Evolutionary conservation across 2,113 vertebrate genomes (phyloP).

Genomic region (Cariama cristata): DNA sequence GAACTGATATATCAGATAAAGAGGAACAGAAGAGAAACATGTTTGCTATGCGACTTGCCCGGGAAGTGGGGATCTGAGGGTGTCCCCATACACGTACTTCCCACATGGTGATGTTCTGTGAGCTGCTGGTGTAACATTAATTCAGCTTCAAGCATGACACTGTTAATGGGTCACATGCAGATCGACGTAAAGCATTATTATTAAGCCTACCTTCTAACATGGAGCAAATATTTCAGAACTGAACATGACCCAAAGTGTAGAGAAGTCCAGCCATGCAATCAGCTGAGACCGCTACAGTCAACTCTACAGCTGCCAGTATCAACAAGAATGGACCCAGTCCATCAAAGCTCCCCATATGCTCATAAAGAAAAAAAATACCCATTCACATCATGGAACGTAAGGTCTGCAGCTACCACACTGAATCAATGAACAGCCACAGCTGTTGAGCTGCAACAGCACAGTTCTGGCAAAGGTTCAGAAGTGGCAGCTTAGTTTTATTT

Average conservation of each 20-base stretch:
- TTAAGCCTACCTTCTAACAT: background rate
- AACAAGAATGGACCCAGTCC: background rate
- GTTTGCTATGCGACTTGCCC: background rate
- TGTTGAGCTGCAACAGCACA: background rate
- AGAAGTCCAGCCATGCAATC: background rate
- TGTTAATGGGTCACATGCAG: background rate
- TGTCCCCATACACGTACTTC: background rate
- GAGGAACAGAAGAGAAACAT: background rate
- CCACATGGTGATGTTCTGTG: rapidly evolving
- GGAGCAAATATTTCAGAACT: background rate
- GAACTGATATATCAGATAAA: rapidly evolving
- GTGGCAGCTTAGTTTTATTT: background rate
- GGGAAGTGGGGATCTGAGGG: background rate
- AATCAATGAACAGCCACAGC: background rate
- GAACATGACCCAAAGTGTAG: background rate
- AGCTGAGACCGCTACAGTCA: background rate
- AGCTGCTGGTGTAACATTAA: background rate
- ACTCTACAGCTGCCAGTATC: background rate
- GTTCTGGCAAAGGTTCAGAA: background rate
- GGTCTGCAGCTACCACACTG: background rate
- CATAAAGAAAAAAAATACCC: background rate
- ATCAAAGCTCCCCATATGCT: background rate
- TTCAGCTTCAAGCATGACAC: background rate
- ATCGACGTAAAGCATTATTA: background rate
- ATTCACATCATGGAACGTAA: background rate